Evolutionary conservation across 1,140 invertebrate genomes (phyloP).

Genomic region (Leptoteleia sp.): DNA sequence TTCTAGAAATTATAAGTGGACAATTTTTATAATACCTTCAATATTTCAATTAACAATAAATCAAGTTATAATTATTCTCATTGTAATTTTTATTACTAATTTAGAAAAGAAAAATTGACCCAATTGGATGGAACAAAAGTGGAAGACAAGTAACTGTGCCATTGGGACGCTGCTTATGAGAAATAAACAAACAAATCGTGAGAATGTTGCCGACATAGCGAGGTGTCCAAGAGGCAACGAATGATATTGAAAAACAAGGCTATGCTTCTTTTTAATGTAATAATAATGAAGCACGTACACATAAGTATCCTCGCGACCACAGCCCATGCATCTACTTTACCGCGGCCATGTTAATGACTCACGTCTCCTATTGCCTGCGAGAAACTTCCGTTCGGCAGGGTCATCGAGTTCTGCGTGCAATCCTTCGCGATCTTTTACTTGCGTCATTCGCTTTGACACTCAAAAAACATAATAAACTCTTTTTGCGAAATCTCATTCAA

Average conservation of each 20-base stretch:
- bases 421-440: constrained; percentile 40
- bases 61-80: too few species aligned
- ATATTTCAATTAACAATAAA: too few species aligned
- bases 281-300: constrained; percentile 49
- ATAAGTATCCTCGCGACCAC: constrained; percentile 56
- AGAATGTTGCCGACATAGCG: constrained; percentile 52
- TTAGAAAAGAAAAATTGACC: too few species aligned
- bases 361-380: constrained; percentile 54
- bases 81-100: too few species aligned
- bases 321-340: constrained; percentile 56
- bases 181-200: constrained; percentile 57
- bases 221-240: constrained; percentile 29
- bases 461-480: constrained; percentile 19
- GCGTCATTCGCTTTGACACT: constrained; percentile 26
- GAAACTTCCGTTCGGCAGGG: constrained; percentile 67
- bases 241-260: constrained; percentile 64
- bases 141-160: constrained; percentile 36
- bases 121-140: constrained; percentile 28
- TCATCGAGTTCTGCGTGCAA: constrained; percentile 54
- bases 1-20: too few species aligned
- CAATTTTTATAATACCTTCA: too few species aligned
- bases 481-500: constrained; percentile 18
- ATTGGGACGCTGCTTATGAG: constrained; percentile 50
- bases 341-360: constrained; percentile 54
- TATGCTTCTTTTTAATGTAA: constrained; percentile 62